Evolutionary conservation across 1,140 invertebrate genomes (phyloP), one percentile per base, ranked within the genome.

Genomic region (Brachionus paranguensis): DNA sequence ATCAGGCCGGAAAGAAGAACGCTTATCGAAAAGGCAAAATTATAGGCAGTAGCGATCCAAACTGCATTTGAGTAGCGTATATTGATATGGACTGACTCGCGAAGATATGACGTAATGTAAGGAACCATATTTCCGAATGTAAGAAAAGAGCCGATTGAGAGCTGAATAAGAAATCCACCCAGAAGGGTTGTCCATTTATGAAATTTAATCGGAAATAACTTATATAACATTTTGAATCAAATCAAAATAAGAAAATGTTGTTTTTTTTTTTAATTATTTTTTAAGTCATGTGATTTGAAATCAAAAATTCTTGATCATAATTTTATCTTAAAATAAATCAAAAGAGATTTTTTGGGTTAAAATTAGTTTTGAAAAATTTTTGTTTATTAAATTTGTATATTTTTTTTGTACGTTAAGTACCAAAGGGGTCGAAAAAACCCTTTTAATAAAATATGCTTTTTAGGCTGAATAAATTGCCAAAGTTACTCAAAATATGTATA

Each of bases 71-170:
- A 86, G 83, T 89, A 89, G 3, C 84, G 86, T 33, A 89, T 85
- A 45, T 85, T 53, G 5, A 76, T 14, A 1, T 85, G 53, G 5
- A 83, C 37, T 3, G n/a, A n/a, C 24, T 72, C 43, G 27, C 88
- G 86, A 29, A 91, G 85, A 84, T 90, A 91, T 1, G 90, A 91
- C 8, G 87, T 89, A 78, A 91, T 85, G 85, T 91, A 91, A 8
- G 90, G 89, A 47, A 86, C 89, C 85, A 91, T 86, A 83, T 90
- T 90, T 7, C 76, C 79, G 24, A 83, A 65, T n/a, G 53, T 37
- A 11, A 47, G 29, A 43, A 70, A 64, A 27, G 55, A 41, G 43
- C 55, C 79, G 8, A 83, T 37, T 17, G 79, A 37, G 6, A 83
- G 24, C 24, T 83, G 79, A n/a, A 83, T 65, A 11, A 83, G 79